Evolutionary conservation across 2,888 invertebrate species (phyloP).

Genomic region (Eristalis pertinax): DNA sequence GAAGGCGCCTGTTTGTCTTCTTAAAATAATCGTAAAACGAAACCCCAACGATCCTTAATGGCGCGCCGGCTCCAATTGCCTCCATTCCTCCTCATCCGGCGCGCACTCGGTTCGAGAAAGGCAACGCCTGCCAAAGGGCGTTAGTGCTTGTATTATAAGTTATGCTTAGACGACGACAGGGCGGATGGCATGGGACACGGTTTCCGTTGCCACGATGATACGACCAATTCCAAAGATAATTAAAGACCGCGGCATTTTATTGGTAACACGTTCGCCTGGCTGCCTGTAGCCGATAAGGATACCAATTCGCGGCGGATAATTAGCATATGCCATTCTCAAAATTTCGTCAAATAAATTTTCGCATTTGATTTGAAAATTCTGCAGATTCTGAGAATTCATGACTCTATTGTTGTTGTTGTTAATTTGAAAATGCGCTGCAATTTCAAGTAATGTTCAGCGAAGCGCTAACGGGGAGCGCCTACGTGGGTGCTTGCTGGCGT

Average conservation of each 20-base stretch:
- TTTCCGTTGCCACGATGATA: constrained; percentile 45
- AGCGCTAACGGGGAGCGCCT: background rate
- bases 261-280: constrained; percentile 26
- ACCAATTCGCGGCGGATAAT: constrained; percentile 31
- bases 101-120: background rate
- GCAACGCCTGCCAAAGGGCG: constrained; percentile 3
- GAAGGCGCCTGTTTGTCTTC: constrained; percentile 46
- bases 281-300: constrained; percentile 25
- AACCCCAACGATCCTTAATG: constrained; percentile 60
- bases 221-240: constrained; percentile 61
- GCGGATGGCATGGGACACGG: background rate
- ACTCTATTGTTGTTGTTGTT: background rate
- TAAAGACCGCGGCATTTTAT: constrained; percentile 60
- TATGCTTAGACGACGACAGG: constrained; percentile 23
- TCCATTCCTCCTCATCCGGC: too few relatives aligned
- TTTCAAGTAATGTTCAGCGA: background rate
- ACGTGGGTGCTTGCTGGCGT: too few relatives aligned
- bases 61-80: constrained; percentile 20
- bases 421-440: background rate
- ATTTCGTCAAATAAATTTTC: background rate
- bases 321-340: constrained; percentile 33
- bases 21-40: constrained; percentile 54
- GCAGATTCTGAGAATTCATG: background rate
- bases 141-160: constrained; percentile 55
- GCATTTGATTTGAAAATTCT: background rate